A percentile compares a stretch with the other conserved stretches of the same genome.
These are phyloP conservation scores for Penaeus vannamei DNA, from an alignment of 1,140 invertebrate species.

Conservation along the genomic window DNA sequence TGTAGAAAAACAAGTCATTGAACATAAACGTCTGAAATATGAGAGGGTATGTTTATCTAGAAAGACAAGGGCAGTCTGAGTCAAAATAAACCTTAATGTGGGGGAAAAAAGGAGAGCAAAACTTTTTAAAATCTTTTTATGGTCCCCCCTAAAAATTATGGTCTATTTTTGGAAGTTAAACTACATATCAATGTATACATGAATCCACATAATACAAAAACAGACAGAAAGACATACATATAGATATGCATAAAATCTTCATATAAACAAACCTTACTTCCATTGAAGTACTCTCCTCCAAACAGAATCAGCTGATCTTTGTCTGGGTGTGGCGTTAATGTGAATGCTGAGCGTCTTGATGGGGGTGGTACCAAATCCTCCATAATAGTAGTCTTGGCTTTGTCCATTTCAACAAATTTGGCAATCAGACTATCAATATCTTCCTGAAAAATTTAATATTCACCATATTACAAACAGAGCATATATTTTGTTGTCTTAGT, in stretches of 20 bases:
- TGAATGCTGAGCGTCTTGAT: constrained; percentile 84
- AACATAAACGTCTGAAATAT: constrained; percentile 51
- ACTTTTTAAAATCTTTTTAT: no score
- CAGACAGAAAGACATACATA: no score
- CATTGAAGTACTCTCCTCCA: constrained; percentile 94
- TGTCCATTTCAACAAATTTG: constrained; percentile 79
- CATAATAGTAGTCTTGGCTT: constrained; percentile 81
- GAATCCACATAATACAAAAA: no score
- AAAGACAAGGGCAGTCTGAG: background rate
- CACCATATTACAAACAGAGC: no score
- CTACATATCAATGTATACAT: no score
- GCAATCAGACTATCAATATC: constrained; percentile 56
- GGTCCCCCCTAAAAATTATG: no score
- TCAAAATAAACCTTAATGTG: no score
- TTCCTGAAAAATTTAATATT: constrained; percentile 43
- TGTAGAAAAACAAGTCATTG: constrained; percentile 57
- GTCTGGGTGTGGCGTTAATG: constrained; percentile 85
- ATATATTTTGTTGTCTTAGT: no score
- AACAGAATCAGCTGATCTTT: constrained; percentile 92
- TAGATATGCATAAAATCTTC: background rate
- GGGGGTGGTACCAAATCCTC: constrained; percentile 78
- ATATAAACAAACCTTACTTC: constrained; percentile 80
- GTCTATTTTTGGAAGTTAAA: no score
- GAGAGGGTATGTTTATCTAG: background rate
- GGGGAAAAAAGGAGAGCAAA: no score